These are phyloP conservation scores for Symphodus melops DNA, from an alignment of 2,113 vertebrate species.

Conservation along the genomic window DNA sequence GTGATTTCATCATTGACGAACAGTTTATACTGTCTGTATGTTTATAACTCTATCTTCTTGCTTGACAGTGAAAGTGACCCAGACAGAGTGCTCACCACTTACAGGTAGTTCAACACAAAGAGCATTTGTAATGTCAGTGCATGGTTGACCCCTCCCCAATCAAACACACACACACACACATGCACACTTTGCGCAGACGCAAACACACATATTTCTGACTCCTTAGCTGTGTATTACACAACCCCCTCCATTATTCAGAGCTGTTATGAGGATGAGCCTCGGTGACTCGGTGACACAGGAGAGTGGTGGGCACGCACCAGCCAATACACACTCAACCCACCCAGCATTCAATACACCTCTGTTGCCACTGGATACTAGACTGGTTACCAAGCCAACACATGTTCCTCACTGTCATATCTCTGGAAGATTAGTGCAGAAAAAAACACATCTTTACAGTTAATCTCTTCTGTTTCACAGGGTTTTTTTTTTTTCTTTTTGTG, in stretches of 20 bases:
- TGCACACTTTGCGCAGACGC: slow-evolving; percentile 13
- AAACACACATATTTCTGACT: slow-evolving; percentile 47
- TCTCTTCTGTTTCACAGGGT: slow-evolving; percentile 17
- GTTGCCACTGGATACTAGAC: slow-evolving; percentile 84
- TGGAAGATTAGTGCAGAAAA: slow-evolving; percentile 71
- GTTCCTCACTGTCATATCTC: slow-evolving; percentile 79
- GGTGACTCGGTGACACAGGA: slow-evolving; percentile 76
- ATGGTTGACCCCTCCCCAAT: slow-evolving; percentile 46
- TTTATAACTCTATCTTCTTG: too few relatives aligned
- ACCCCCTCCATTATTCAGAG: slow-evolving; percentile 48
- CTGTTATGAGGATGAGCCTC: slow-evolving; percentile 58
- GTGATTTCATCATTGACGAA: too few relatives aligned
- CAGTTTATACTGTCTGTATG: too few relatives aligned
- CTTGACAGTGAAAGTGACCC: slow-evolving; percentile 29
- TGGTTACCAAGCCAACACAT: slow-evolving; percentile 84
- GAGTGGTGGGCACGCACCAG: slow-evolving; percentile 74
- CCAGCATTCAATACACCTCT: slow-evolving; percentile 80
- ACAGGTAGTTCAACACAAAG: slow-evolving; percentile 67
- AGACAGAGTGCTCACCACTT: slow-evolving; percentile 54
- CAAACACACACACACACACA: slow-evolving; percentile 15
- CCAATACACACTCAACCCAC: slow-evolving; percentile 68
- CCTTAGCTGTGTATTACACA: slow-evolving; percentile 45
- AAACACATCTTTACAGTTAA: slow-evolving; percentile 64
- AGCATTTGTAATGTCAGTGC: slow-evolving; percentile 50
- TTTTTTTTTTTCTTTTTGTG: slow-evolving; percentile 6